Evolutionary conservation across 2,797 vertebrate species (phyloP), one percentile per base, ranked within the genome.

Genomic region (Anas acuta): DNA sequence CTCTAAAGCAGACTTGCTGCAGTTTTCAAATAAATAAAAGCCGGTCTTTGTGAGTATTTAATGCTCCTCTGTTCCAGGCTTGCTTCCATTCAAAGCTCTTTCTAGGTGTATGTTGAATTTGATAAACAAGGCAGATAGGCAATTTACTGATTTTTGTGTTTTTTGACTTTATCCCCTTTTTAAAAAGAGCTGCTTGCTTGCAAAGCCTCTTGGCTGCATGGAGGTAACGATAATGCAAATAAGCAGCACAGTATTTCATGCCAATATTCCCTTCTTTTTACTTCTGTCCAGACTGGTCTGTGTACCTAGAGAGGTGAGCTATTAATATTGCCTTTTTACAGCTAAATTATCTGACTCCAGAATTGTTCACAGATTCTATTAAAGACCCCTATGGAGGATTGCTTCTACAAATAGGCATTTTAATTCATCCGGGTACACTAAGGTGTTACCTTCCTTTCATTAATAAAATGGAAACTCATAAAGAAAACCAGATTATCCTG

Each of bases 401-500:
- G 97, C 96, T 97, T 97, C 98, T 98, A 96, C 97, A 98, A 98
- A 97, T 96, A 98, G 97, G 95, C 97, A 97, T 97, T 98, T 98
- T 98, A 98, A 98, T 98, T 98, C 98, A 97, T 97, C 97, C 61
- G 97, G 98, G 98, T 97, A 97, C 97, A 97, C 98, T 98, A 97
- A 98, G 98, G 97, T 98, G 98, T 97, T 98, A 96, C 97, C 97
- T 98, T 98, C 95, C 97, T 98, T 98, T 98, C 98, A 98, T 98
- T 98, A 98, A 98, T 98, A 98, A 98, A 98, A 97, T 98, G 97
- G 97, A 96, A 98, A 97, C 98, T 98, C 98, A 98, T 98, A 98
- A 98, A 98, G 98, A 97, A 98, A 98, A 98, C 97, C 97, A 97
- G 98, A 98, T 98, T 98, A 98, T 98, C 96, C 95, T 97, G 97